Base-by-base conservation (phyloP, 2,797 vertebrate genomes). In the Anomalospiza imberbis region DNA sequence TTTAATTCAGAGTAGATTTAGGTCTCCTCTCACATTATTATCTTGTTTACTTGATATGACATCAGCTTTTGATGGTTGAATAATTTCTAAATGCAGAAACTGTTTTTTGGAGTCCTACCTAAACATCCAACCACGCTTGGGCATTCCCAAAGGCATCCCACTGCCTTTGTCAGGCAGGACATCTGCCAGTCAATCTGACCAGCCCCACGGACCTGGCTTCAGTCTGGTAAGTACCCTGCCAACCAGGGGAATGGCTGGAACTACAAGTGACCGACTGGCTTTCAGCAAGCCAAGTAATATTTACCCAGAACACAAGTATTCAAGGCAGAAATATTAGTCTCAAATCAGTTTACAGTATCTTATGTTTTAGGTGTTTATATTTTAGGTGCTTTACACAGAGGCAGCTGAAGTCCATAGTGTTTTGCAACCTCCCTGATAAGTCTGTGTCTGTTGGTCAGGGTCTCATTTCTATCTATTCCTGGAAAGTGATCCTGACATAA, bases 81-180 rank as follows among this genome's bases (percentile, higher is more conserved):
- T 58, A 54, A 45, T 32, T 60, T 86, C 16, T 61, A 53, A 65
- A 63, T 1, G 0, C 12, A 42, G 4, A 29, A 26, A 47, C 3
- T 2, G 2, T 7, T 40, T 72, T 55, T 31, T 36, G 3, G 31
- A 77, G 55, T 38, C 34, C 32, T 74, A 47, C 38, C 38, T 40
- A 40, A 40, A n/a, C 0, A 0, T 12, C 8, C 50, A 73, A 11
- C 7, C 25, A 15, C 31, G 9, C 28, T 31, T 38, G 18, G 53
- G 36, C 38, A 42, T 20, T 22, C 7, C 1, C 32, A 89, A 54
- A 84, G 47, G n/a, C 28, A 48, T 57, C 11, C 31, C 36, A 28
- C 28, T 55, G 18, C 24, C 60, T 40, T 50, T 74, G 29, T 50
- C 65, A 61, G 29, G 51, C 65, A 53, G 47, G 9, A 50, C 17